Evolutionary conservation across 2,113 vertebrate species (phyloP).

Genomic region (Taxidea taxus): DNA sequence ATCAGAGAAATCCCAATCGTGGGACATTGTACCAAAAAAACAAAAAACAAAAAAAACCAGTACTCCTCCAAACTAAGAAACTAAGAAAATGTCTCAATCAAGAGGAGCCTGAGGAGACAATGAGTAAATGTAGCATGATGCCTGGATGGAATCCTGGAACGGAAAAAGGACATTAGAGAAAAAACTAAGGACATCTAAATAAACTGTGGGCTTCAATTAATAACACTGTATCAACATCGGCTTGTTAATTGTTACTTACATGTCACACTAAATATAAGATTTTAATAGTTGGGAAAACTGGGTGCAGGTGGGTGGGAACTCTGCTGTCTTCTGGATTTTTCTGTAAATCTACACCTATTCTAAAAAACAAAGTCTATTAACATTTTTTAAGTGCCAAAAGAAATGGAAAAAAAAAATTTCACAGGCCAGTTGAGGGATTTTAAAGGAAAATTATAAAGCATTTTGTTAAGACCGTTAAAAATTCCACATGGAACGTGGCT

Average conservation of each 20-base stretch:
- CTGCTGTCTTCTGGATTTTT: background rate
- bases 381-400: background rate
- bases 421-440: background rate
- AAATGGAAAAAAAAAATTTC: background rate
- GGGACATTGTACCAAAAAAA: background rate
- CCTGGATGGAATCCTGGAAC: background rate
- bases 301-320: background rate
- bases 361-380: conserved; percentile 7
- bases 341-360: background rate
- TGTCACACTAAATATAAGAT: background rate
- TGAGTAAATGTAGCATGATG: background rate
- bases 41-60: background rate
- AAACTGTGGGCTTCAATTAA: background rate
- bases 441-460: conserved; percentile 29
- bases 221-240: background rate
- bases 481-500: background rate
- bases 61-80: background rate
- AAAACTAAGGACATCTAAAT: background rate
- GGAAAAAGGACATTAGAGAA: background rate
- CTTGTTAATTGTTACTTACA: background rate
- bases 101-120: background rate
- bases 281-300: background rate
- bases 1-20: background rate
- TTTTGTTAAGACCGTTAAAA: conserved; percentile 52
- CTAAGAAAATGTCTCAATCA: background rate